Base-by-base conservation (phyloP, 2,888 invertebrate species). In the Bugulina stolonifera region DNA sequence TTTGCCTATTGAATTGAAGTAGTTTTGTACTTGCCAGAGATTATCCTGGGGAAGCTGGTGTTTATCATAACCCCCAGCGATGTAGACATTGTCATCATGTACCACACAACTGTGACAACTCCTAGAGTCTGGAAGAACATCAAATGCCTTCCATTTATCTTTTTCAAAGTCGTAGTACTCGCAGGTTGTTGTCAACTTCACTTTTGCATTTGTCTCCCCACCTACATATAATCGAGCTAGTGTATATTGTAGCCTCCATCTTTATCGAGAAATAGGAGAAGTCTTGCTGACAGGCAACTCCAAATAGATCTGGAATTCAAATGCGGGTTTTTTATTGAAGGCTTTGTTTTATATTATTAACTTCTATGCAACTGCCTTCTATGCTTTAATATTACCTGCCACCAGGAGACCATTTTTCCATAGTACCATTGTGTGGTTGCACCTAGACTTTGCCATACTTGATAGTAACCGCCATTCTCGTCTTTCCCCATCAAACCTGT, bases 91-190 rank as follows among this genome's bases (percentile, higher is more conserved):
- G 34, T 34, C 32, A 3, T 64, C n/a, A n/a, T 64, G 64, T 32
- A 64, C 64, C 27, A 64, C 64, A 64, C 64, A 64, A 10, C 29
- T 14, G n/a, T 64, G 64, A 34, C 64, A 64, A 34, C 32, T 25
- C 32, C 64, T 64, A 2, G 64, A 32, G 14, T 64, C 64, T 27
- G 32, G 27, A 5, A 64, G 32, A 18, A 27, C 25, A 64, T 64
- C 64, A 14, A 64, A 32, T 1, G 34, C 18, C n/a, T 25, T 34
- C 64, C 64, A 64, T 32, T n/a, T 64, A n/a, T 64, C 64, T 2
- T 2, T 32, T n/a, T 64, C 32, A 5, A 27, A 3, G 34, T 32
- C 18, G 32, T 64, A 64, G 5, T 25, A 14, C 27, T 64, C 64
- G 32, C 64, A 64, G 2, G 64, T 29, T 18, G 64, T 25, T 32